Conservation (phyloP, 2,797 vertebrate genomes). For the Mormyrops boulengeri region DNA sequence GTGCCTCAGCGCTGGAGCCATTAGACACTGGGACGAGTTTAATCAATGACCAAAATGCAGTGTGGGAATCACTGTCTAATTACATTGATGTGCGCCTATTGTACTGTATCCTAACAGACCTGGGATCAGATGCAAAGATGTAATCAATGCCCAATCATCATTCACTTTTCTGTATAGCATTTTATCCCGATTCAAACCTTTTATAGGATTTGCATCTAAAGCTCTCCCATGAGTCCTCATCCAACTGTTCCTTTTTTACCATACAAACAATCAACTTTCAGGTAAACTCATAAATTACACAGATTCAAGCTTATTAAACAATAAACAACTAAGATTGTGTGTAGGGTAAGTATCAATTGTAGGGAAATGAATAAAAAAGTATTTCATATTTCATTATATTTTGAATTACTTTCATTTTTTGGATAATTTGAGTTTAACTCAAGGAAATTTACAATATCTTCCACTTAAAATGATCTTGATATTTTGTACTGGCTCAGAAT, state of each 20-base stretch:
- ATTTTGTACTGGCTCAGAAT: background rate
- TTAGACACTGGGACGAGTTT: background rate
- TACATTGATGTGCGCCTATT: background rate
- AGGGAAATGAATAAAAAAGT: background rate
- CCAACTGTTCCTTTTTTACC: background rate
- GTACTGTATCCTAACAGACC: conserved; percentile 6
- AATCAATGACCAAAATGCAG: conserved; percentile 8
- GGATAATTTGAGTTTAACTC: background rate
- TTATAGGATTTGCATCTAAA: background rate
- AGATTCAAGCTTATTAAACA: background rate
- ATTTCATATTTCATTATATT: background rate
- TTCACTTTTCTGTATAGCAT: background rate
- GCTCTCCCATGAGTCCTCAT: background rate
- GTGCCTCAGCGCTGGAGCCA: background rate
- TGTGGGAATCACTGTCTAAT: conserved; percentile 9
- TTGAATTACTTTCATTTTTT: background rate
- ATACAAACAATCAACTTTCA: background rate
- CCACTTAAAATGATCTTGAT: background rate
- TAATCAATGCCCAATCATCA: conserved; percentile 8
- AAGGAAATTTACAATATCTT: background rate
- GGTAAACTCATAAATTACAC: background rate
- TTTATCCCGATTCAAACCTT: background rate
- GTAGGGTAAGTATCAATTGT: background rate
- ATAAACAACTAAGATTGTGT: background rate
- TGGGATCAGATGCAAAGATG: conserved; percentile 11